A percentile compares a stretch with the other conserved stretches of the same genome.
Conservation (phyloP, 1,140 invertebrate species). For the Cherax destructor region DNA sequence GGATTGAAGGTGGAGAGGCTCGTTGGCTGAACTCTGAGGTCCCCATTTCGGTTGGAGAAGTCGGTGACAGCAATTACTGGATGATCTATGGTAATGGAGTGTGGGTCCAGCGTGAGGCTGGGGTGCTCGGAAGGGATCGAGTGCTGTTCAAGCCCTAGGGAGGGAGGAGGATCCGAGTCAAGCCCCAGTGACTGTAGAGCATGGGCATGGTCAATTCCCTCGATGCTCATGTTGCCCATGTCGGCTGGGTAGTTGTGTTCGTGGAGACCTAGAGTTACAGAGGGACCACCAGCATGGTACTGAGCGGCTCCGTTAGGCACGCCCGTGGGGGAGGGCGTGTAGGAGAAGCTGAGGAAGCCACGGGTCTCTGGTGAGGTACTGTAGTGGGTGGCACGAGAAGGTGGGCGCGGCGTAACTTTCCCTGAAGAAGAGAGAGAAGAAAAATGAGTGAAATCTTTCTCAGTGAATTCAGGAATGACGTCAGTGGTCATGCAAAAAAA, state of each 20-base stretch:
- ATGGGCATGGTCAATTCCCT: constrained; percentile 40
- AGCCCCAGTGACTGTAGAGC: constrained; percentile 68
- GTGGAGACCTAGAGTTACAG: constrained; percentile 70
- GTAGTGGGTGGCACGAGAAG: constrained; percentile 71
- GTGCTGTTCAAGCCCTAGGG: constrained; percentile 71
- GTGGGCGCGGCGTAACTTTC: constrained; percentile 66
- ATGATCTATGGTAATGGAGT: constrained; percentile 72
- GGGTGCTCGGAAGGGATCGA: constrained; percentile 71
- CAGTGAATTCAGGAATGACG: not conserved
- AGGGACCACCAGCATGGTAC: constrained; percentile 69
- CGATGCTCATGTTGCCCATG: constrained; percentile 30
- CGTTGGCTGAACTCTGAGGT: constrained; percentile 61
- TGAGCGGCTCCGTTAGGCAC: constrained; percentile 71
- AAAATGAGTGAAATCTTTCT: not conserved
- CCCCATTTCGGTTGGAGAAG: constrained; percentile 68
- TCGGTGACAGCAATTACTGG: constrained; percentile 63
- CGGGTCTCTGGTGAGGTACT: constrained; percentile 65
- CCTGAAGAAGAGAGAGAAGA: constrained; percentile 45
- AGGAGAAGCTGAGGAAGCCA: constrained; percentile 67
- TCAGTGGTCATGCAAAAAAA: not conserved
- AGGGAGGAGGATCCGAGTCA: constrained; percentile 68
- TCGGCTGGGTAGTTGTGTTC: constrained; percentile 53
- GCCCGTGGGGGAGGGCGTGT: constrained; percentile 69
- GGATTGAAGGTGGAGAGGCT: constrained; percentile 71
- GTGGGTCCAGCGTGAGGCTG: constrained; percentile 69